phyloP scores from a whole-genome alignment of 2,113 vertebrate genomes.

The Mesoclemmys tuberculata region DNA sequence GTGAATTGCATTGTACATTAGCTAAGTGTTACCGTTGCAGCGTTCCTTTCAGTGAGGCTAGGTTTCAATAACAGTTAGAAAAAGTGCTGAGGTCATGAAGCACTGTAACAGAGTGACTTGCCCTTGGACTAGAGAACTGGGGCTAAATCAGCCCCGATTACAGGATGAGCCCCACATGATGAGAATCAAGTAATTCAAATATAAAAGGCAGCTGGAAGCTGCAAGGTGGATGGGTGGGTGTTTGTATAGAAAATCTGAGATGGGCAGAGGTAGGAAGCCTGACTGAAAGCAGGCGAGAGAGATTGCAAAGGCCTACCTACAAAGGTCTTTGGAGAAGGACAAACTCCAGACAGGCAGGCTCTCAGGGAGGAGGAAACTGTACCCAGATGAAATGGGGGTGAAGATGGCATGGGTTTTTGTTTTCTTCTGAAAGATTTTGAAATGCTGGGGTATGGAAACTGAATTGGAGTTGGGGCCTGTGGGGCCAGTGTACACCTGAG shows the following conservation, averaged over 20 bases:
- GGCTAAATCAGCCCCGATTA: neutral
- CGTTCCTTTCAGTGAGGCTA: neutral
- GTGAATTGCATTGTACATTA: neutral
- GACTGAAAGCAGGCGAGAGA: neutral
- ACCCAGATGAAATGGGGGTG: neutral
- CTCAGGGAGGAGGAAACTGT: no score
- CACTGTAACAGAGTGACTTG: neutral
- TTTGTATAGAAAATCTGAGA: no score
- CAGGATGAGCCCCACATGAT: neutral
- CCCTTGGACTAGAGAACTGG: neutral
- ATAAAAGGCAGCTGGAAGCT: neutral
- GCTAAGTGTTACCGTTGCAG: neutral
- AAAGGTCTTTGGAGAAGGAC: neutral
- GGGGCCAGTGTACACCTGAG: neutral
- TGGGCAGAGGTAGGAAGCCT: neutral
- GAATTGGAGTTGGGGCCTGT: neutral
- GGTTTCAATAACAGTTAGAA: neutral
- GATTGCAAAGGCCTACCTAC: neutral
- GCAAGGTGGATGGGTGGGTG: neutral
- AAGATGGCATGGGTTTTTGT: no score
- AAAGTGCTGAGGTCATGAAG: neutral
- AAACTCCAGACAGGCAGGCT: neutral
- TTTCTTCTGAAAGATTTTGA: no score
- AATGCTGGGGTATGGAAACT: neutral
- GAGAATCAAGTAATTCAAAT: neutral